Evolutionary conservation across 2,888 invertebrate species (phyloP), one percentile per base, ranked within the genome.

Genomic region (Leuctra nigra): DNA sequence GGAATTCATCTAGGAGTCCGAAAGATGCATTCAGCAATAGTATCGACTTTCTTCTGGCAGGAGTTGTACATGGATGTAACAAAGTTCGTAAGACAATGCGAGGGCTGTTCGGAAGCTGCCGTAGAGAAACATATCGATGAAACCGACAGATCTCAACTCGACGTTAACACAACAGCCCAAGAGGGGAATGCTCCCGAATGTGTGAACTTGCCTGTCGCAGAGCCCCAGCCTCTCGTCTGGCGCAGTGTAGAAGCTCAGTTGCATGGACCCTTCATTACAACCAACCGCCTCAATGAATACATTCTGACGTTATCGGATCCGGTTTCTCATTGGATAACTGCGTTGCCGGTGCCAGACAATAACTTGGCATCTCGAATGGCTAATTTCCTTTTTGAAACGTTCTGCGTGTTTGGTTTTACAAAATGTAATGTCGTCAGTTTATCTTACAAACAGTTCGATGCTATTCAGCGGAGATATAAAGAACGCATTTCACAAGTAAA

Each of bases 1-100:
- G 66, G 66, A 47, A 62, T 65, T 36, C 67, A 67, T 57, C 55
- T 61, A 46, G 67, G 66, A 14, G 63, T 64, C 24, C 63, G 61
- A 29, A 66, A 65, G 56, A 65, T 66, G 64, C 63, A 65, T 55
- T 44, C 54, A 25, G 54, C 48, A 16, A 63, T 67, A 24, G 61
- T 61, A 16, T 33, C 57, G 23, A 47, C 59, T 16, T 63, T 62
- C 56, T 66, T 64, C 56, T 67, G 67, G 67, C 61, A 64, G 36
- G 61, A 62, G n/a, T 58, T 64, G 48, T 66, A 66, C 59, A 58
- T 62, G 20, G 66, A 66, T 58, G 61, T 66, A 14, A 58, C 61
- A 18, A 64, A 63, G 39, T 63, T 60, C 54, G 64, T 65, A 36
- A 61, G 63, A 38, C 48, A 59, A 13, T 67, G 67, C 53, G 57